Percentiles rank a stretch among this genome's conserved stretches.
Evolutionary conservation across 2,797 vertebrate species (phyloP).

Genomic region (Smutsia gigantea): DNA sequence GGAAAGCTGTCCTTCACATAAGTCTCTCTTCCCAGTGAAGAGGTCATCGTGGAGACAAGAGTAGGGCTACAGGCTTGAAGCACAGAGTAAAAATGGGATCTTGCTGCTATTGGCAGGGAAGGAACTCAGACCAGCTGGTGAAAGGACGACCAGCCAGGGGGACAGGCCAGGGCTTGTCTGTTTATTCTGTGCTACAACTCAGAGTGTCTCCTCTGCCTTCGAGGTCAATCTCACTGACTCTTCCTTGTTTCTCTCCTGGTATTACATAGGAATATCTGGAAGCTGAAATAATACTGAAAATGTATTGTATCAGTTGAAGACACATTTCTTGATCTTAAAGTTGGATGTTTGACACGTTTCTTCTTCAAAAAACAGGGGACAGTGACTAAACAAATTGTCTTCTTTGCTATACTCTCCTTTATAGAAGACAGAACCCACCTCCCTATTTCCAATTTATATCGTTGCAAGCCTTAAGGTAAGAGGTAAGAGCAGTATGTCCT

Average conservation of each 20-base stretch:
- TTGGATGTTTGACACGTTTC: not conserved
- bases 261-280: fast-evolving
- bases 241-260: no score
- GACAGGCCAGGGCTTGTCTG: fast-evolving
- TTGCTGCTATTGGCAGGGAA: not conserved
- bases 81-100: not conserved
- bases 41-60: fast-evolving
- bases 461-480: fast-evolving
- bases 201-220: not conserved
- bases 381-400: no score
- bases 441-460: fast-evolving
- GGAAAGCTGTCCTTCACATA: not conserved
- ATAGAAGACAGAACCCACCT: not conserved
- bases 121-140: not conserved
- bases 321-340: not conserved
- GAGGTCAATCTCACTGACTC: not conserved
- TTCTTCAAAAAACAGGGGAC: not conserved
- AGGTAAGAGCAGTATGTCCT: fast-evolving
- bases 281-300: no score
- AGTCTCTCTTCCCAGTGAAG: not conserved
- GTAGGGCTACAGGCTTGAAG: not conserved
- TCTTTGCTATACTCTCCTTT: no score
- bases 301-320: fast-evolving
- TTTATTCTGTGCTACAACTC: fast-evolving
- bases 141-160: not conserved